Evolutionary conservation across 2,797 vertebrate genomes (phyloP).

Genomic region (Bradypodion ventrale): DNA sequence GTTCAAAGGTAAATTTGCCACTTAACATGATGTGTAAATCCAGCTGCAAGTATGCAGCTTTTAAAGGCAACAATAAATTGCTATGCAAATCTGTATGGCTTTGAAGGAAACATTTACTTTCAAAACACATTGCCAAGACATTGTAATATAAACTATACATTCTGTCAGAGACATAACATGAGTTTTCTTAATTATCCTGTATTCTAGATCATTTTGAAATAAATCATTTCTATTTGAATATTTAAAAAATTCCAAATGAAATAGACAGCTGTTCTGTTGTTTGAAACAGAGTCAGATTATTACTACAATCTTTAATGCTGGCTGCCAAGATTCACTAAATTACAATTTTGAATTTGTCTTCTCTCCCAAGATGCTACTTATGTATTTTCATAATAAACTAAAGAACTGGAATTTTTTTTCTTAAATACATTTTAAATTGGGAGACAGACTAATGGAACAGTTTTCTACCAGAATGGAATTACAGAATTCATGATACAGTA

Average conservation of each 20-base stretch:
- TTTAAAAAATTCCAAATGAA: conserved; percentile 23
- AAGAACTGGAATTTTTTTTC: background rate
- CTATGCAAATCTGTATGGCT: background rate
- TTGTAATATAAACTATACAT: background rate
- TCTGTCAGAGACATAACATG: background rate
- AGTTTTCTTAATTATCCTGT: conserved; percentile 30
- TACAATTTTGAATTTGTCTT: background rate
- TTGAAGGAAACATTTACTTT: background rate
- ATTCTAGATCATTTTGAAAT: conserved; percentile 14
- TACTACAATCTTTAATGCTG: conserved; percentile 9
- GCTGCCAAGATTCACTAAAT: conserved; percentile 1
- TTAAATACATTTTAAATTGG: conserved; percentile 12
- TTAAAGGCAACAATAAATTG: conserved; percentile 28
- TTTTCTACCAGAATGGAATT: background rate
- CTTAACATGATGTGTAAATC: background rate
- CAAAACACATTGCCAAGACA: background rate
- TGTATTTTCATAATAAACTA: too few relatives aligned
- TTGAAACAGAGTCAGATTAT: conserved; percentile 8
- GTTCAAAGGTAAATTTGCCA: background rate
- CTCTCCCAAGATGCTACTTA: background rate
- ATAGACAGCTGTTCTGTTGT: conserved; percentile 15
- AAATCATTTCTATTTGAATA: conserved; percentile 12
- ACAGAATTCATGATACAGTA: accelerated
- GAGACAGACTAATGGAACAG: conserved; percentile 7
- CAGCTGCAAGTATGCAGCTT: conserved; percentile 27